These are phyloP conservation scores for Acanthis flammea DNA, from an alignment of 2,797 vertebrate genomes.

Conservation along the genomic window DNA sequence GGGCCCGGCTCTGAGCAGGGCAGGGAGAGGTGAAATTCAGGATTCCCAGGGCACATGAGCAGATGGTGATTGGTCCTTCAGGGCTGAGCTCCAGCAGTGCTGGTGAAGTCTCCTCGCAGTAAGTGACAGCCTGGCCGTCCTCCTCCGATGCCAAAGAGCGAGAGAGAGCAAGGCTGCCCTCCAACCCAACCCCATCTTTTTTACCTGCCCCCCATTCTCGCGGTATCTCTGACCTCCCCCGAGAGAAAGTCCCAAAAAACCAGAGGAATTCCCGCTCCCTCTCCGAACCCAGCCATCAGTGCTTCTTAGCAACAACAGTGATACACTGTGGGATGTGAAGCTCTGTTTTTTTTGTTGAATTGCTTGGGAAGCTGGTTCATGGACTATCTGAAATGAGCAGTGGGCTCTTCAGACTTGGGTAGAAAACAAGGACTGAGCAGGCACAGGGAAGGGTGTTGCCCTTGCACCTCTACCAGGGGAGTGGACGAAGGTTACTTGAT, in stretches of 20 bases:
- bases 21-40: not conserved
- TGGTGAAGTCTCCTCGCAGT: not conserved
- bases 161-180: not conserved
- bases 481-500: fast-evolving
- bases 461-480: fast-evolving
- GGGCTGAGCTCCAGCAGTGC: not conserved
- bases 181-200: not conserved
- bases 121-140: not conserved
- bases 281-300: not conserved
- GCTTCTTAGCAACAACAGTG: not conserved
- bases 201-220: not conserved
- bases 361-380: not conserved
- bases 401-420: not conserved
- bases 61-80: not conserved
- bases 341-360: not conserved
- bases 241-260: not conserved
- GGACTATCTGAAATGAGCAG: not conserved
- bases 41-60: not conserved
- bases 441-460: not conserved
- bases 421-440: not conserved
- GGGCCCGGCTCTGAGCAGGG: not conserved
- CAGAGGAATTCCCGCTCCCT: not conserved
- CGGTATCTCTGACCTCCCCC: not conserved
- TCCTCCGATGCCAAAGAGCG: not conserved
- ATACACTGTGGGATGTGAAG: not conserved